Percentiles rank a stretch among this genome's conserved stretches.
Conservation (phyloP, 2,113 vertebrate genomes). For the Spilogale gracilis region DNA sequence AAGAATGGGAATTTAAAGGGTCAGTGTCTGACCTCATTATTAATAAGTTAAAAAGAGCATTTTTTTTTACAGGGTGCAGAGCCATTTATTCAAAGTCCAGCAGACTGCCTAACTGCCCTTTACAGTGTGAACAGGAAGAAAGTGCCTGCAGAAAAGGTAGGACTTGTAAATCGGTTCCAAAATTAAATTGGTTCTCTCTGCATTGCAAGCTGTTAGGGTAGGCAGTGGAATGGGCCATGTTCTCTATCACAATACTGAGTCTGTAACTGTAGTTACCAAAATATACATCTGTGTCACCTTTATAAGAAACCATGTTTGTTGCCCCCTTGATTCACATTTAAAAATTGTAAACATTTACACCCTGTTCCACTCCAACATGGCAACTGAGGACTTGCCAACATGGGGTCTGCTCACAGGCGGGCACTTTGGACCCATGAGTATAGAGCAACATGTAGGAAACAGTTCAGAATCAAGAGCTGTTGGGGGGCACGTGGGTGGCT, state of each 20-base stretch:
- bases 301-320: constrained; percentile 84
- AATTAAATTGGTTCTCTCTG: constrained; percentile 86
- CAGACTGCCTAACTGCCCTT: too few species aligned
- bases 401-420: background rate
- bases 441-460: constrained; percentile 71
- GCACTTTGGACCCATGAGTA: constrained; percentile 61
- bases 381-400: constrained; percentile 63
- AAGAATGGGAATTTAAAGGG: too few species aligned
- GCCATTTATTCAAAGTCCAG: too few species aligned
- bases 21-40: too few species aligned
- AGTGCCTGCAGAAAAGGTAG: too few species aligned
- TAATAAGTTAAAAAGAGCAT: too few species aligned
- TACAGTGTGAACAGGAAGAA: too few species aligned
- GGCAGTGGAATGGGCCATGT: constrained; percentile 84
- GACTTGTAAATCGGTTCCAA: constrained; percentile 83
- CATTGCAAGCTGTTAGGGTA: constrained; percentile 86
- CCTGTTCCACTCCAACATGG: constrained; percentile 86
- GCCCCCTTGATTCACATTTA: constrained; percentile 88
- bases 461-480: too few species aligned
- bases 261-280: constrained; percentile 90
- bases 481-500: too few species aligned
- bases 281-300: constrained; percentile 90
- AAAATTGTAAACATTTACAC: constrained; percentile 92
- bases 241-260: constrained; percentile 88
- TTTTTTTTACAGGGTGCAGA: too few species aligned